Conservation (phyloP, 2,888 invertebrate genomes). For the Mythimna impura region DNA sequence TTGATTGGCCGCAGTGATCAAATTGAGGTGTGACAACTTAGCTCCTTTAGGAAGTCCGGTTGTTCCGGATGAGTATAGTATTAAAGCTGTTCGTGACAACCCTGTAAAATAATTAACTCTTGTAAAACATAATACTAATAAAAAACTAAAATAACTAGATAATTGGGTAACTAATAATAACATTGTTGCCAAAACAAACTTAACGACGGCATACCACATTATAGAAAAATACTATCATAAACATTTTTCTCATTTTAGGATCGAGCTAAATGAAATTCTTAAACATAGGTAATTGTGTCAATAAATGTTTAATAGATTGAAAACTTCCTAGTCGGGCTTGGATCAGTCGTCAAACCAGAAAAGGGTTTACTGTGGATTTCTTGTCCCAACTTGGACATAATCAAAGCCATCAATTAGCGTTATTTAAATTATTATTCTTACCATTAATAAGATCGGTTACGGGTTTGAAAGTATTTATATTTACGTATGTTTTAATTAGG, state of each 20-base stretch:
- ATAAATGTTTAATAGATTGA: neutral
- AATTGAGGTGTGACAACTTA: constrained; percentile 78
- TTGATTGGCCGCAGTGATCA: constrained; percentile 73
- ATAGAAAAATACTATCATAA: neutral
- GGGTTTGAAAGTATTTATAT: constrained; percentile 61
- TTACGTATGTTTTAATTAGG: constrained; percentile 61
- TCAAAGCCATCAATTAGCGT: constrained; percentile 14
- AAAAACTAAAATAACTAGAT: neutral
- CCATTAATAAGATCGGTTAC: constrained; percentile 68
- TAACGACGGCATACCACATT: neutral
- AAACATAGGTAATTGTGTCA: neutral
- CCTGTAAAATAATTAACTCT: constrained; percentile 67
- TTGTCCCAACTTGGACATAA: neutral
- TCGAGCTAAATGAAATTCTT: no score
- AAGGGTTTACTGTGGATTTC: constrained; percentile 1
- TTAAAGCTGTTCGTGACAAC: constrained; percentile 71
- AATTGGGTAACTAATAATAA: neutral
- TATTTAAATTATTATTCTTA: constrained; percentile 58
- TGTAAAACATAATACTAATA: constrained; percentile 42
- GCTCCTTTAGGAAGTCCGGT: constrained; percentile 82
- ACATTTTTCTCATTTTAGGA: neutral
- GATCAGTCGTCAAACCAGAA: constrained; percentile 6
- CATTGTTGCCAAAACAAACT: constrained; percentile 15
- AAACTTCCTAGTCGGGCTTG: neutral
- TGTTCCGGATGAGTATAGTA: constrained; percentile 83